A percentile compares a stretch with the other conserved stretches of the same genome.
Evolutionary conservation across 2,797 vertebrate species (phyloP).

Genomic region (Margarornis squamiger): DNA sequence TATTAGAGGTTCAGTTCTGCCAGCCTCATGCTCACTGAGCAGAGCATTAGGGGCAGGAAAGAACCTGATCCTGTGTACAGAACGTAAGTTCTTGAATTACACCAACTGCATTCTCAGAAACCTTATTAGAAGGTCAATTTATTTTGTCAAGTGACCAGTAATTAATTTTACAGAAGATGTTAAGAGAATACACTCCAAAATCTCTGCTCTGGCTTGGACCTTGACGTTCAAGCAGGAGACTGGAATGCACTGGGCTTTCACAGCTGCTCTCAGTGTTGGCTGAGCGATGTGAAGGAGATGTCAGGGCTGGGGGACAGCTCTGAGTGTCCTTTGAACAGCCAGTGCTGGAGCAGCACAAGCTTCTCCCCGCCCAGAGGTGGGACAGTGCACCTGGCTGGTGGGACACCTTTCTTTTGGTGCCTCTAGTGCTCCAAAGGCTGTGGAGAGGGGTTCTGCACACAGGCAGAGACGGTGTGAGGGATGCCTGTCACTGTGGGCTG

Average conservation of each 20-base stretch:
- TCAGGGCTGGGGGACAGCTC: not conserved
- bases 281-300: not conserved
- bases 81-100: not conserved
- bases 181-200: not conserved
- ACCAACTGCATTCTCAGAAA: not conserved
- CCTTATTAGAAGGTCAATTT: not conserved
- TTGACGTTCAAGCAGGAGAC: not conserved
- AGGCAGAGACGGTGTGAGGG: too few relatives aligned
- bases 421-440: not conserved
- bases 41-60: not conserved
- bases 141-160: not conserved
- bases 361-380: not conserved
- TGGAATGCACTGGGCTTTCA: not conserved
- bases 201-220: not conserved
- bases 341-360: fast-evolving
- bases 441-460: too few relatives aligned
- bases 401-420: not conserved
- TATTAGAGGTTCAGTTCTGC: not conserved
- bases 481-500: too few relatives aligned
- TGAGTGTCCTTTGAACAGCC: fast-evolving
- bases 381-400: not conserved
- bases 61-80: not conserved
- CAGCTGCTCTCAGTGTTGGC: fast-evolving
- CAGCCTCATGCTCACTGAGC: not conserved
- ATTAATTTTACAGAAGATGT: not conserved